phyloP scores from a whole-genome alignment of 2,113 vertebrate genomes.

The Oryzias melastigma region DNA sequence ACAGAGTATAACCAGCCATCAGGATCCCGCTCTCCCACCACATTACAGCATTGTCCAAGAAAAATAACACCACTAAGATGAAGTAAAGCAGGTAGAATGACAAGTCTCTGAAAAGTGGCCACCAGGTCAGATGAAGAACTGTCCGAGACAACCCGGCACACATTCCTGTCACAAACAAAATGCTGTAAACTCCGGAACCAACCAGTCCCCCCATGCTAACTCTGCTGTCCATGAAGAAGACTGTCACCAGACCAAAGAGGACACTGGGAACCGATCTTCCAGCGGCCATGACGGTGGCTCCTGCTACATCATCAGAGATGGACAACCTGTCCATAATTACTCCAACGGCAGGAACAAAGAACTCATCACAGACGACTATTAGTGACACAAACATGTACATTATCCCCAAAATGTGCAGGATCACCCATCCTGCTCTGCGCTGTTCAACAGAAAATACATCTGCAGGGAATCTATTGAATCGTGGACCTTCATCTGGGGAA shows the following conservation, averaged over 20 bases:
- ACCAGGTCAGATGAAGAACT: conserved; percentile 91
- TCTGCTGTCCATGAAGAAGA: conserved; percentile 79
- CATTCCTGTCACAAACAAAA: conserved; percentile 94
- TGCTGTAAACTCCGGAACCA: conserved; percentile 79
- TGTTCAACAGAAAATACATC: conserved; percentile 4
- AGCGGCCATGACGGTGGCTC: conserved; percentile 11
- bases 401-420: conserved; percentile 8
- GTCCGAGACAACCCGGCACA: conserved; percentile 90
- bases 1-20: not conserved
- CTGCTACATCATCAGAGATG: not conserved
- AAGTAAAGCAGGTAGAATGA: conserved; percentile 31
- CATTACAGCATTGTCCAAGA: not conserved
- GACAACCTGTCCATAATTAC: not conserved
- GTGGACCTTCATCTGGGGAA: not conserved
- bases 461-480: not conserved
- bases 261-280: conserved; percentile 2
- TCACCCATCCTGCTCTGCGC: not conserved
- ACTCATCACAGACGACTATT: not conserved
- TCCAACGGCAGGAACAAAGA: conserved; percentile 5
- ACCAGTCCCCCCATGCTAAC: conserved; percentile 93
- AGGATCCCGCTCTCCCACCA: conserved; percentile 1
- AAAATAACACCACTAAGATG: not conserved
- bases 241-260: not conserved
- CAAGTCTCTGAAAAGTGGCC: conserved; percentile 92
- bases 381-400: conserved; percentile 12